phyloP scores from a whole-genome alignment of 2,888 invertebrate species.

The Chloromyia formosa region DNA sequence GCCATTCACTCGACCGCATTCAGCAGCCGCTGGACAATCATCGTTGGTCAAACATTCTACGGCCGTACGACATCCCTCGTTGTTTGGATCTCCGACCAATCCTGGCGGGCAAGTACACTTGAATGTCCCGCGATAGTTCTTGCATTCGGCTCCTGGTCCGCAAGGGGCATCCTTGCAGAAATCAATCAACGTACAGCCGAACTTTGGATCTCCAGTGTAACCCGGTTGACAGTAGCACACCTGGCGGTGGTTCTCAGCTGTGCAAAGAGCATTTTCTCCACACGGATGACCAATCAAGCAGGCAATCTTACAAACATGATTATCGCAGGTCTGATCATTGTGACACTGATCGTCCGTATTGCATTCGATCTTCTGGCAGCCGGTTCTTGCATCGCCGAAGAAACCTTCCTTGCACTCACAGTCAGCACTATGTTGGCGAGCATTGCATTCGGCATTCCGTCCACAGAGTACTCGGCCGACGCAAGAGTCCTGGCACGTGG shows the following conservation, averaged over 20 bases:
- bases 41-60: conserved; percentile 81
- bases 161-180: conserved; percentile 83
- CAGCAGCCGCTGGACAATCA: conserved; percentile 83
- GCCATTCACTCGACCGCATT: conserved; percentile 77
- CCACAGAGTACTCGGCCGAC: conserved; percentile 77
- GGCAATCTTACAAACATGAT: conserved; percentile 85
- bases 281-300: conserved; percentile 86
- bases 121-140: conserved; percentile 80
- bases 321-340: conserved; percentile 83
- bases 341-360: conserved; percentile 75
- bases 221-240: conserved; percentile 88
- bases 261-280: conserved; percentile 85
- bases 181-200: conserved; percentile 78
- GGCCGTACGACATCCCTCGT: conserved; percentile 82
- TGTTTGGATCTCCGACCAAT: conserved; percentile 85
- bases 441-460: conserved; percentile 81
- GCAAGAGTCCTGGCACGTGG: conserved; percentile 81
- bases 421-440: conserved; percentile 75
- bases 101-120: conserved; percentile 82
- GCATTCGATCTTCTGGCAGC: conserved; percentile 85
- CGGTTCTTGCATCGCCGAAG: conserved; percentile 82
- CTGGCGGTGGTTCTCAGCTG: conserved; percentile 82
- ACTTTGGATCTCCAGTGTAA: conserved; percentile 80
- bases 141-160: conserved; percentile 81
- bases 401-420: conserved; percentile 83